Base-by-base conservation (phyloP, 2,888 invertebrate genomes). In the Spisula solida region DNA sequence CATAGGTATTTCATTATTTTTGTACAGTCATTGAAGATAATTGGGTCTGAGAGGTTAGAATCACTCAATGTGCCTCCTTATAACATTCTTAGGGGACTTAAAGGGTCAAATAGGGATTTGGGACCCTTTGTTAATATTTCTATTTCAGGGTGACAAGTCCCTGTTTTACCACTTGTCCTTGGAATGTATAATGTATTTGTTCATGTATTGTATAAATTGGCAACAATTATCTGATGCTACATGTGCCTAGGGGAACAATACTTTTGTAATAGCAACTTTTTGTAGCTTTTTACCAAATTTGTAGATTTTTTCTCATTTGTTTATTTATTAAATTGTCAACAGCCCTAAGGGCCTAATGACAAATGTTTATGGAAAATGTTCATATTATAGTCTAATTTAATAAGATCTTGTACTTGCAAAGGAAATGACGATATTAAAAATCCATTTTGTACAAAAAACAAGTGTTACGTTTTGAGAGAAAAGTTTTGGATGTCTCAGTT, bases 341-440 rank as follows among this genome's bases (percentile, higher is more conserved):
- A 55, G 66, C 66, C 70, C 75, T 80, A 82, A 51, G 48, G 47
- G 80, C 51, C 31, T 34, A 60, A 48, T 31, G 31, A 29, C 82
- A 66, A 47, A 79, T 82, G 87, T 87, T 87, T 56, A 60, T 79
- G 81, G 60, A 81, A 79, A 48, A 56, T 87, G 82, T 82, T 83
- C 70, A 80, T 88, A 56, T 86, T 86, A 66, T 84, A 79, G 78
- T 79, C 85, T 79, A 55, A 85, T 79, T 48, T 51, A 82, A 82
- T 89, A 88, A 89, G 89, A 91, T 89, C 91, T 89, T 91, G 91
- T 91, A 89, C 88, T 89, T 91, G 88, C 88, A 91, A 90, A 88
- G 87, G 51, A 90, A 82, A 90, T 88, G 87, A 92, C 86, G 90
- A 91, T 91, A 91, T 92, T 91, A 88, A 88, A 92, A 89, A 88